A percentile compares a stretch with the other conserved stretches of the same genome.
phyloP scores from a whole-genome alignment of 2,113 vertebrate species.

The Rynchops niger region DNA sequence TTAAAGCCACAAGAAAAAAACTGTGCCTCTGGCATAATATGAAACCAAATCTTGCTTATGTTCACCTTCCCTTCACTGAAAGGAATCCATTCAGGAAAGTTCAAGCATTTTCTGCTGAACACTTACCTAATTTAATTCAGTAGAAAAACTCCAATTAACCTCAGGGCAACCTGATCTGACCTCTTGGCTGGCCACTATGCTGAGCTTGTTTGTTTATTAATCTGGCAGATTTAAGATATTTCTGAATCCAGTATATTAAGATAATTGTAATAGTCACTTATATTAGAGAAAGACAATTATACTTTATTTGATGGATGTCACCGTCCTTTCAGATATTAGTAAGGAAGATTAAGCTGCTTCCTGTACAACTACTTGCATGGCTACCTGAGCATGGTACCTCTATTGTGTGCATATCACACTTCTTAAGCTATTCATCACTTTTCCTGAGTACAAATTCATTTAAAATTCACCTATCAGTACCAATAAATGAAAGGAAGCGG shows the following conservation, averaged over 20 bases:
- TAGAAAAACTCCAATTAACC: slow-evolving; percentile 64
- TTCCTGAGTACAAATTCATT: slow-evolving; percentile 62
- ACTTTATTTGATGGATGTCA: slow-evolving; percentile 15
- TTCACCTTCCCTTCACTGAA: not conserved
- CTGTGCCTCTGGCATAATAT: not conserved
- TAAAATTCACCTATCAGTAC: slow-evolving; percentile 68
- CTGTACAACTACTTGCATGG: slow-evolving; percentile 11
- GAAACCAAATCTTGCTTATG: not conserved
- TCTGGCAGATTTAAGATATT: slow-evolving; percentile 13
- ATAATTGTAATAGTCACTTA: slow-evolving; percentile 22
- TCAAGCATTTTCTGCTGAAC: slow-evolving; percentile 20
- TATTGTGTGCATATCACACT: slow-evolving; percentile 48
- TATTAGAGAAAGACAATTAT: slow-evolving; percentile 19
- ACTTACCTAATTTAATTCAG: slow-evolving; percentile 45
- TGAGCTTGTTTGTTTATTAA: slow-evolving; percentile 63
- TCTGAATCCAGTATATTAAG: slow-evolving; percentile 22
- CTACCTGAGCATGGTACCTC: not conserved
- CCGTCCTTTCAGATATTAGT: slow-evolving; percentile 22
- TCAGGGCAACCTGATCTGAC: slow-evolving; percentile 11
- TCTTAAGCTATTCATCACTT: slow-evolving; percentile 61
- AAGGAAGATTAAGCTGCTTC: slow-evolving; percentile 47
- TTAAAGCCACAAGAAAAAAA: slow-evolving; percentile 5
- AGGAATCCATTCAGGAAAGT: not conserved
- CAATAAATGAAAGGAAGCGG: slow-evolving; percentile 73
- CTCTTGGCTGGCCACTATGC: not conserved